A percentile compares a stretch with the other conserved stretches of the same genome.
Conservation (phyloP, 2,797 vertebrate species). For the Pangasius larnaudii region DNA sequence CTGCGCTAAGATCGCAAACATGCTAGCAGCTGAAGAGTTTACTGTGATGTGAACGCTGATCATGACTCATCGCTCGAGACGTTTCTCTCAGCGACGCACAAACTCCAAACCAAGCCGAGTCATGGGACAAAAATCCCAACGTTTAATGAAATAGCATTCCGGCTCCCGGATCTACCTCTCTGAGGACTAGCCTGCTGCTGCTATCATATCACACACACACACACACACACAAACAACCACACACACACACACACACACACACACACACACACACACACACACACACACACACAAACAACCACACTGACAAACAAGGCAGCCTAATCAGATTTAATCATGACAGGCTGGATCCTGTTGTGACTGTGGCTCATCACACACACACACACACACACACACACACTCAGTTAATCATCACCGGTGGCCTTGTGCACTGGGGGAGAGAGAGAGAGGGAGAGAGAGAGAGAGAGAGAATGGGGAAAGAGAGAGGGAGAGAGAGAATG, state of each 20-base stretch:
- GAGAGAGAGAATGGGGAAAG: not conserved
- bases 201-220: not conserved
- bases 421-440: constrained; percentile 40
- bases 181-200: not conserved
- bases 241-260: constrained; percentile 15
- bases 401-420: constrained; percentile 53
- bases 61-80: not conserved
- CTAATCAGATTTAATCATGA: constrained; percentile 57
- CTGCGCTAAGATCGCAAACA: not conserved
- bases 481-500: not conserved
- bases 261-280: constrained; percentile 5
- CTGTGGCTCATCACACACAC: constrained; percentile 29
- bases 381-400: not conserved
- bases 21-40: not conserved
- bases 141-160: not conserved
- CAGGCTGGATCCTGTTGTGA: constrained; percentile 49
- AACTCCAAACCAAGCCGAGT: not conserved
- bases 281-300: not conserved
- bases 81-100: not conserved
- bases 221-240: constrained; percentile 12
- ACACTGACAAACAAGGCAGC: constrained; percentile 43
- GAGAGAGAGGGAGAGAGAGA: not conserved
- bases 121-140: not conserved
- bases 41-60: not conserved
- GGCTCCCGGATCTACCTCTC: not conserved